Evolutionary conservation across 2,888 invertebrate genomes (phyloP), one percentile per base, ranked within the genome.

Genomic region (Philereme vetulata): DNA sequence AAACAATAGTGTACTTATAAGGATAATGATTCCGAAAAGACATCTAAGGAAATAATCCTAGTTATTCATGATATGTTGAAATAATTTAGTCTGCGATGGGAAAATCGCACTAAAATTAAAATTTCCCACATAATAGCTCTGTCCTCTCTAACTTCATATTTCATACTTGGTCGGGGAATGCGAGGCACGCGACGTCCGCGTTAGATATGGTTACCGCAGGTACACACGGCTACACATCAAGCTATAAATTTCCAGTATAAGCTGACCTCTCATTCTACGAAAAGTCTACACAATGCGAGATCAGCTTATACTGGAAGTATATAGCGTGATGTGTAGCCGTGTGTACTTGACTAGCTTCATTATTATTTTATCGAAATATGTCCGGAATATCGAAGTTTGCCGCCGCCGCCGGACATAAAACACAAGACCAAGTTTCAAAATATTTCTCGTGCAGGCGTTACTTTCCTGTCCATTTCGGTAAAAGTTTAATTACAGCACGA

Each of bases 311-410:
- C n/a, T n/a, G n/a, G n/a, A n/a, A n/a, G n/a, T n/a, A n/a, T n/a
- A n/a, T n/a, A n/a, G n/a, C n/a, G n/a, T n/a, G n/a, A n/a, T n/a
- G n/a, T n/a, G n/a, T n/a, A n/a, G n/a, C n/a, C n/a, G n/a, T n/a
- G n/a, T n/a, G n/a, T n/a, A 85, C 72, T 76, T 74, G 78, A 80
- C 78, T 74, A 73, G 77, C 78, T 85, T 84, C 84, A 85, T 86
- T 82, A 86, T 86, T 82, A 85, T 85, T 85, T 81, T 76, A 86
- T 69, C 67, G 66, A 70, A 74, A 70, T 78, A 73, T 74, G 66
- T 50, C 65, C 53, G 67, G 66, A 60, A 66, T 70, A 70, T 72
- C 53, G 59, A 71, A 67, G 51, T 68, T 67, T 52, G n/a, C 51
- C 53, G 53, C 53, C 51, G 55, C 49, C 49, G 53, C 44, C 35